phyloP scores from a whole-genome alignment of 2,888 invertebrate genomes.

The Synanthedon vespiformis region DNA sequence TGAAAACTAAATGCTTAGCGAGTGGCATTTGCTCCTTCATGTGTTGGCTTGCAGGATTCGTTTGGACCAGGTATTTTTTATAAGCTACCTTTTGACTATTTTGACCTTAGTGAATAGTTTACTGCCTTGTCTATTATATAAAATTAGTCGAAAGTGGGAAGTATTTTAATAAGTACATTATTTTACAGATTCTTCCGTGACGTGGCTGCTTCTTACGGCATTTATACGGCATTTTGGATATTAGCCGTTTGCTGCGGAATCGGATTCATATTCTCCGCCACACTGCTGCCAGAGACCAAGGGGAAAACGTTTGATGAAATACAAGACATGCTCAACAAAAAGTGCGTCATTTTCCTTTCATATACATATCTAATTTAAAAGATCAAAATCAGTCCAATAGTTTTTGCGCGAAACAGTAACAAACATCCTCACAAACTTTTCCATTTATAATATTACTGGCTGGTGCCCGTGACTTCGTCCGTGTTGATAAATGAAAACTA shows the following conservation, averaged over 20 bases:
- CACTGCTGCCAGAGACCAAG: conserved; percentile 77
- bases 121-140: too few species aligned
- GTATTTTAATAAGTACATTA: too few species aligned
- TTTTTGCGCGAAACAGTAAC: too few species aligned
- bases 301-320: conserved; percentile 78
- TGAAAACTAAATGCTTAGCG: conserved; percentile 81
- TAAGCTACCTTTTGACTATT: not conserved
- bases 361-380: not conserved
- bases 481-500: too few species aligned
- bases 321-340: conserved; percentile 71
- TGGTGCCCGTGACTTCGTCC: too few species aligned
- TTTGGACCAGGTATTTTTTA: conserved; percentile 74
- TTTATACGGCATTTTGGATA: conserved; percentile 75
- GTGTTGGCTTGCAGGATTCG: conserved; percentile 82
- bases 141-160: too few species aligned
- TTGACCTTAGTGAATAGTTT: too few species aligned
- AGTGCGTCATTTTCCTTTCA: conserved; percentile 16
- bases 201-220: conserved; percentile 63
- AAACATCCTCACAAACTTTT: too few species aligned
- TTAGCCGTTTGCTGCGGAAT: conserved; percentile 72
- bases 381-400: not conserved
- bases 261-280: conserved; percentile 71
- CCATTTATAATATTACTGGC: too few species aligned
- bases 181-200: conserved; percentile 67
- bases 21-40: conserved; percentile 81